Evolutionary conservation across 2,888 invertebrate species (phyloP).

Genomic region (Sphaeridia pumilis): DNA sequence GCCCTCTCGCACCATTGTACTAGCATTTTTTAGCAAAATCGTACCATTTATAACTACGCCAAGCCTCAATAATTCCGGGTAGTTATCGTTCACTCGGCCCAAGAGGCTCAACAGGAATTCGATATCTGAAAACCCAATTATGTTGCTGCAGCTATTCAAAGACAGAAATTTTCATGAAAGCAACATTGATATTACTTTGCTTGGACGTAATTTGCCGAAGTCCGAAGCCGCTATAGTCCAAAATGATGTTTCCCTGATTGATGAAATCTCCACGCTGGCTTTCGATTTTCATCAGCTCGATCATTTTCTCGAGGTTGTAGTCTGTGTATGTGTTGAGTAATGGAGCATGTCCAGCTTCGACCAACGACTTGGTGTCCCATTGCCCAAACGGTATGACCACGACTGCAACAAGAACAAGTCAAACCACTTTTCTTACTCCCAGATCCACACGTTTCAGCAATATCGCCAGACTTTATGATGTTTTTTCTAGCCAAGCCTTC

Average conservation of each 20-base stretch:
- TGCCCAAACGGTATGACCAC: slow-evolving; percentile 7
- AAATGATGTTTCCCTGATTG: neutral
- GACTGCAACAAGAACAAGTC: slow-evolving; percentile 4
- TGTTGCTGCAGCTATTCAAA: neutral
- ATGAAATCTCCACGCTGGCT: neutral
- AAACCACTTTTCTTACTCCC: neutral
- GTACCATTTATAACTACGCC: slow-evolving; percentile 8
- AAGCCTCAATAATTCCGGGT: slow-evolving; percentile 6
- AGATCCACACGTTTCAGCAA: neutral
- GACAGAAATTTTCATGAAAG: too few species aligned
- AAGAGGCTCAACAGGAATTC: slow-evolving; percentile 7
- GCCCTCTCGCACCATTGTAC: neutral
- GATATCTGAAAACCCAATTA: neutral
- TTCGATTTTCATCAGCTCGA: neutral
- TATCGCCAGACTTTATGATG: neutral
- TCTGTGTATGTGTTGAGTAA: neutral
- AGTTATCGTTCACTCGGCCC: neutral
- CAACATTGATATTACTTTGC: slow-evolving; percentile 2
- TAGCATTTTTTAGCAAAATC: neutral
- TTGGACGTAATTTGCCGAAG: slow-evolving; percentile 8
- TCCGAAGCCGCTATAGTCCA: slow-evolving; percentile 7
- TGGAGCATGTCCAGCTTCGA: neutral
- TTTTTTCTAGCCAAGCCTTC: slow-evolving; percentile 17
- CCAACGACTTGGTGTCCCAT: slow-evolving; percentile 5
- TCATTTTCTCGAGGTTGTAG: neutral